Evolutionary conservation across 2,113 vertebrate species (phyloP).

Genomic region (Prionailurus viverrinus): DNA sequence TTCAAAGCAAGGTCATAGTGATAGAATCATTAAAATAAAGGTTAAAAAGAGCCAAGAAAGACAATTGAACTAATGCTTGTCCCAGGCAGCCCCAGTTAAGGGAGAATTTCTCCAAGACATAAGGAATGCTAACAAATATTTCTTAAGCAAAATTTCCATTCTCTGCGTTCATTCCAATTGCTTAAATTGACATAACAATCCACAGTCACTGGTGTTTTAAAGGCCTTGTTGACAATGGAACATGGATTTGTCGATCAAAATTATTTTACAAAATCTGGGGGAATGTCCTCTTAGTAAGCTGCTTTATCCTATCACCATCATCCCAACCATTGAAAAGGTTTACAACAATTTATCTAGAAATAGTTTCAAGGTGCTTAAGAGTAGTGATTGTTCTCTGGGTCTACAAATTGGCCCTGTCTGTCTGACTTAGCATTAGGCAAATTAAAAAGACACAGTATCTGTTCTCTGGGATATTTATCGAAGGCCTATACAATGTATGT

Average conservation of each 20-base stretch:
- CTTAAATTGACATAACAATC: background rate
- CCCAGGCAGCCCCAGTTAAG: background rate
- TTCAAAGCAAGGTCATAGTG: conserved; percentile 27
- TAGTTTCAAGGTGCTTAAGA: conserved; percentile 96
- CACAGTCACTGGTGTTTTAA: background rate
- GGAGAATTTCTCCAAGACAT: background rate
- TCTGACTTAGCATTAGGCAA: background rate
- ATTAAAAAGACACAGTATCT: background rate
- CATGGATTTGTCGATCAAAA: conserved; percentile 81
- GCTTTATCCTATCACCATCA: conserved; percentile 92
- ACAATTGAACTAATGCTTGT: background rate
- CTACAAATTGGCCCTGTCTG: background rate
- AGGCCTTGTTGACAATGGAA: background rate
- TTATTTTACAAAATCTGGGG: conserved; percentile 90
- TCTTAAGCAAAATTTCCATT: background rate
- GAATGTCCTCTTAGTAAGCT: conserved; percentile 89
- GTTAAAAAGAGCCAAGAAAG: conserved; percentile 32
- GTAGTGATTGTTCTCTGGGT: conserved; percentile 89
- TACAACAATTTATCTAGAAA: conserved; percentile 95
- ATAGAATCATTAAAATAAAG: conserved; percentile 49
- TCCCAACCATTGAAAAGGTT: conserved; percentile 93
- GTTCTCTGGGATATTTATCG: conserved; percentile 88
- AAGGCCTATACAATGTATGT: conserved; percentile 92
- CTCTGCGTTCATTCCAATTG: background rate
- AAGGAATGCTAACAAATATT: background rate